Evolutionary conservation across 2,888 invertebrate genomes (phyloP), one percentile per base, ranked within the genome.

Genomic region (Drosophila anomalipes): DNA sequence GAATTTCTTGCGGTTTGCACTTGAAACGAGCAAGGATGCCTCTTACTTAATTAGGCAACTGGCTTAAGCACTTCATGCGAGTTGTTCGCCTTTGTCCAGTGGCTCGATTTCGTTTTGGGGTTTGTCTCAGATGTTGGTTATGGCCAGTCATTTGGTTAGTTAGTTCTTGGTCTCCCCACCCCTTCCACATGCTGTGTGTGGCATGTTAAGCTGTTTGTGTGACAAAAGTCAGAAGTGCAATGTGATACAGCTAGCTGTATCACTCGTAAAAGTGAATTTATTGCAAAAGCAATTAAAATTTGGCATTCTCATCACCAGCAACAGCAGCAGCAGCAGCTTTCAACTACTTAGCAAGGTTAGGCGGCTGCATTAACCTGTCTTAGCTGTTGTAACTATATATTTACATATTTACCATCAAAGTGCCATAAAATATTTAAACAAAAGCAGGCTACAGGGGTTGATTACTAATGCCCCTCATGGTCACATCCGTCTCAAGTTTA

Each of bases 31-130:
- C 82, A 67, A 71, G 66, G 82, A 75, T 82, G 61, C 49, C 69
- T 77, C 68, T 64, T 61, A 77, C 86, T 77, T 86, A 82, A 82
- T 82, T 82, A 86, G 86, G 70, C 68, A 60, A 52, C 66, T 49
- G 60, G 80, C 63, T 16, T 16, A 9, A 47, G 47, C 16, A 47
- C 4, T 22, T 19, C n/a, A 52, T 30, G 59, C 39, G 54, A 41
- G 32, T 28, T 57, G 44, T 37, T 41, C 56, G 39, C 65, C 69
- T 77, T 53, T 67, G 67, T 59, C 63, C 61, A 32, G 64, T 37
- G 41, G 58, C 14, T 22, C 58, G 35, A 6, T 39, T 33, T 28
- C 54, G 53, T 59, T 78, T 70, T 77, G 74, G 19, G 74, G 81
- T 78, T 64, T 70, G 70, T 66, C 57, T 70, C 16, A 77, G 58